Evolutionary conservation across 1,140 invertebrate species (phyloP).

Genomic region (Macrobrachium nipponense): DNA sequence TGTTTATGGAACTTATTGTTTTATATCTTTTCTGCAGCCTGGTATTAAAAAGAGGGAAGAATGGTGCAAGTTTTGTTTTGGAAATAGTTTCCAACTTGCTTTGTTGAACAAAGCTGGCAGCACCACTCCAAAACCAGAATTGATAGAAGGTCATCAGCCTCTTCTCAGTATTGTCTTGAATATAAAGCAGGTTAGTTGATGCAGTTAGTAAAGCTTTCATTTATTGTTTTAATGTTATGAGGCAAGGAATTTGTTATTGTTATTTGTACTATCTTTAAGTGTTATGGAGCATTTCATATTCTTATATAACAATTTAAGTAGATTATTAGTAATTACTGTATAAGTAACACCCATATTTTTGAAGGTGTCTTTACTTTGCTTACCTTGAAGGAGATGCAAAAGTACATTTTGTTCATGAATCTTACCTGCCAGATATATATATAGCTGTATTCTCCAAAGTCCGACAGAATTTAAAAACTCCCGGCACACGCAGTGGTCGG

Average conservation of each 20-base stretch:
- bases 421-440: no score
- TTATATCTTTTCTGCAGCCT: slow-evolving; percentile 66
- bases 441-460: no score
- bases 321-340: no score
- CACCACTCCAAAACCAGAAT: slow-evolving; percentile 34
- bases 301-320: no score
- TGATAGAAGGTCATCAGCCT: slow-evolving; percentile 66
- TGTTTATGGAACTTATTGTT: not conserved
- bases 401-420: no score
- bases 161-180: slow-evolving; percentile 70
- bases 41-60: slow-evolving; percentile 66
- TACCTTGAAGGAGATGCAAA: no score
- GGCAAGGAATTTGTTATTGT: not conserved
- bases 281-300: not conserved
- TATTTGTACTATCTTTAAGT: no score
- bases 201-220: no score
- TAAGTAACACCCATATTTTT: no score
- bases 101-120: slow-evolving; percentile 49
- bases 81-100: slow-evolving; percentile 64
- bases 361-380: no score
- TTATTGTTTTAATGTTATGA: not conserved
- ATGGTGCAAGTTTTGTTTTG: slow-evolving; percentile 70
- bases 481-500: no score
- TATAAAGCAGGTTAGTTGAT: slow-evolving; percentile 69
- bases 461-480: no score